Conservation (phyloP, 2,888 invertebrate genomes). For the Ormyrus rosae region DNA sequence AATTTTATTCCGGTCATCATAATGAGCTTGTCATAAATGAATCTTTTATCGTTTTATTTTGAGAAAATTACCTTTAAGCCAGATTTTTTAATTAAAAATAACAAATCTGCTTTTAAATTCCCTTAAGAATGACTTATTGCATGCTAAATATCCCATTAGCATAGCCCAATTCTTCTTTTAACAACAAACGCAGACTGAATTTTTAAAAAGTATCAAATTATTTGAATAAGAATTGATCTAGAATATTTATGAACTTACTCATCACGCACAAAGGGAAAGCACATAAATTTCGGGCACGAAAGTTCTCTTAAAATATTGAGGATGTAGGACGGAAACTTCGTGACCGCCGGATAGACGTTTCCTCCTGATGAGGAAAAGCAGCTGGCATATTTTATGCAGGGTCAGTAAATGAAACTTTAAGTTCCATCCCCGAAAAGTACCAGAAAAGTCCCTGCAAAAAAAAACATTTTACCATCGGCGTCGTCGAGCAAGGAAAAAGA, state of each 20-base stretch:
- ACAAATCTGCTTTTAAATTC: too few relatives aligned
- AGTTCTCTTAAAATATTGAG: slow-evolving; percentile 27
- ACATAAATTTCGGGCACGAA: slow-evolving; percentile 6
- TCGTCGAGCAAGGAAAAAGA: neutral
- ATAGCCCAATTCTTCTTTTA: too few relatives aligned
- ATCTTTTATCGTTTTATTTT: too few relatives aligned
- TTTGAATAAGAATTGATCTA: slow-evolving; percentile 27
- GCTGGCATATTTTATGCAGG: slow-evolving; percentile 7
- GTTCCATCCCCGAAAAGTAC: neutral
- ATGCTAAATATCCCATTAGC: too few relatives aligned
- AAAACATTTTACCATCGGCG: neutral
- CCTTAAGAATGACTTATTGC: too few relatives aligned
- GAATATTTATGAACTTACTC: slow-evolving; percentile 32
- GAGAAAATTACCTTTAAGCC: too few relatives aligned
- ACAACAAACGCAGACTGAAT: neutral
- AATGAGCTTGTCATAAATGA: too few relatives aligned
- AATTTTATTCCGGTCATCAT: too few relatives aligned
- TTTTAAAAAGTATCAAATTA: slow-evolving; percentile 3
- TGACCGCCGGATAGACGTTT: slow-evolving; percentile 1
- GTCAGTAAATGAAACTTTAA: slow-evolving; percentile 37
- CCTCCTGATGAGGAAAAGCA: slow-evolving; percentile 24
- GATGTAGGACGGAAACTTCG: neutral
- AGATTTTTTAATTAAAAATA: too few relatives aligned
- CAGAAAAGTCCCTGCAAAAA: neutral
- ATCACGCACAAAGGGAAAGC: neutral